A percentile compares a stretch with the other conserved stretches of the same genome.
Evolutionary conservation across 2,113 vertebrate genomes (phyloP).

Genomic region (Cromileptes altivelis): DNA sequence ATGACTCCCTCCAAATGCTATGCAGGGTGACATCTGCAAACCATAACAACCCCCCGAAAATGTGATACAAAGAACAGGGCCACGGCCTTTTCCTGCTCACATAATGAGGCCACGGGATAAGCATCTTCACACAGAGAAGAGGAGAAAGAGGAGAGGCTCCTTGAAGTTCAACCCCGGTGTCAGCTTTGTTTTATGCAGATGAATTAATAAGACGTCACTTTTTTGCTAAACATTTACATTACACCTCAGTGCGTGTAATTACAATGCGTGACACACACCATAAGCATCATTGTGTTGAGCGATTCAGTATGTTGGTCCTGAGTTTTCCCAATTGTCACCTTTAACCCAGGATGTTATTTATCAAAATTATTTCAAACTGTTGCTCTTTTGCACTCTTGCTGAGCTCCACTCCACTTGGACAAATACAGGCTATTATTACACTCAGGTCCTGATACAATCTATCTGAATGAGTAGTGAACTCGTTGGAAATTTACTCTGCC

Average conservation of each 20-base stretch:
- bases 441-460: constrained; percentile 54
- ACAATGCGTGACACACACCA: constrained; percentile 14
- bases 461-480: background rate
- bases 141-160: constrained; percentile 26
- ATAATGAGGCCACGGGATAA: constrained; percentile 73
- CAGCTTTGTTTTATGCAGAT: constrained; percentile 40
- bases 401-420: constrained; percentile 36
- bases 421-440: constrained; percentile 46
- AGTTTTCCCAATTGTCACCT: constrained; percentile 38
- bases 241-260: constrained; percentile 33
- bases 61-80: constrained; percentile 75
- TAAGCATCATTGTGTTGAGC: constrained; percentile 26
- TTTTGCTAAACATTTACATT: constrained; percentile 64
- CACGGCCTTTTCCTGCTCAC: constrained; percentile 55
- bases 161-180: constrained; percentile 31
- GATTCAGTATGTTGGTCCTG: constrained; percentile 35
- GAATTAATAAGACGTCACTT: constrained; percentile 56
- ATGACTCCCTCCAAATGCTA: constrained; percentile 77
- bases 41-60: constrained; percentile 76
- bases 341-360: constrained; percentile 51
- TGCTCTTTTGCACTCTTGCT: constrained; percentile 23
- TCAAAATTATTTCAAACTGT: constrained; percentile 62
- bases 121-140: constrained; percentile 60
- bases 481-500: constrained; percentile 45
- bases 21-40: constrained; percentile 85